Evolutionary conservation across 2,113 vertebrate genomes (phyloP), one percentile per base, ranked within the genome.

Genomic region (Phyllostomus discolor): DNA sequence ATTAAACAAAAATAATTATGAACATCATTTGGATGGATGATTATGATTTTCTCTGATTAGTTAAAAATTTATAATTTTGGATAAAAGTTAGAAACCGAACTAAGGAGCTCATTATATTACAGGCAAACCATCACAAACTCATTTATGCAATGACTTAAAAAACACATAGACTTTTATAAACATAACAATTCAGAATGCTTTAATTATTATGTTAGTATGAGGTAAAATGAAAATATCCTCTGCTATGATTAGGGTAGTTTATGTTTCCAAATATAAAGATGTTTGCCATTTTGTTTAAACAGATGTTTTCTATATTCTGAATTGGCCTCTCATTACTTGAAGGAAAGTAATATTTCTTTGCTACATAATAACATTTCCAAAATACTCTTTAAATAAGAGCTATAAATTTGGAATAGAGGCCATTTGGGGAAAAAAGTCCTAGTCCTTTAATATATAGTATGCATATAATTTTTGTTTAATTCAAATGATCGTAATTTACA

Each of bases 1-100:
- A 96, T 52, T 24, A 98, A 96, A 93, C 59, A 93, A 75, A 97
- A 94, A 46, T 54, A 95, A 97, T 95, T 96, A 96, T 94, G 92
- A 97, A n/a, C 4, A 52, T 96, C 0, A 81, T 94, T 96, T 97
- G 50, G 26, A 93, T 94, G 19, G 67, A 86, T 78, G 54, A 80
- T 97, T 94, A 92, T 94, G 28, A 26, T 94, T 95, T 92, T 86
- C 76, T 82, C 10, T 97, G 97, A 95, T 94, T 90, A 95, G 78
- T 24, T 87, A 91, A 92, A 97, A 96, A 91, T 92, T 24, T 90
- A 87, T 94, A 92, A 82, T 96, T 97, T 62, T 59, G 91, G 93
- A 79, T 73, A 86, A 70, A 88, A 95, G 15, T 22, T 92, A 16
- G 57, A 98, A 97, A 94, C 26, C 79, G 76, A 94, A 94, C 66